Percentiles rank a stretch among this genome's conserved stretches.
Conservation (phyloP, 2,797 vertebrate genomes). For the Selene dorsalis region DNA sequence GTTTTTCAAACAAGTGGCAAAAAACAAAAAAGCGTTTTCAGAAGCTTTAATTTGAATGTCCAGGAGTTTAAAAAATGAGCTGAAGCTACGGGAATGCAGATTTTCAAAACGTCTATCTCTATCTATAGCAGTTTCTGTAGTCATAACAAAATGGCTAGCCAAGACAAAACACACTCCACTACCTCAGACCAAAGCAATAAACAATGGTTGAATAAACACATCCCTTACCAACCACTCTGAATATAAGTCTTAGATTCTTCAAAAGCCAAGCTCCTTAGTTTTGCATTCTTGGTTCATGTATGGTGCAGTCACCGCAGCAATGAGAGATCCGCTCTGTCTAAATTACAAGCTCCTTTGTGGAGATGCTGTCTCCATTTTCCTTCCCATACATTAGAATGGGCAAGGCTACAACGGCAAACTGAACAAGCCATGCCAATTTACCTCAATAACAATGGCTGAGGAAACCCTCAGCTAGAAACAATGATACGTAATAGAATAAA, state of each 20-base stretch:
- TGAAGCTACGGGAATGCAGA: constrained; percentile 53
- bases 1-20: constrained; percentile 64
- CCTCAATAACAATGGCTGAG: constrained; percentile 8
- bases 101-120: constrained; percentile 71
- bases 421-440: constrained; percentile 29
- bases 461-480: not conserved
- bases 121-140: constrained; percentile 81
- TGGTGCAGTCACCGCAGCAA: constrained; percentile 74
- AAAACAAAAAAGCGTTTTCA: constrained; percentile 26
- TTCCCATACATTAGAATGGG: constrained; percentile 74
- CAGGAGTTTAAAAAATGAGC: constrained; percentile 63
- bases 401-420: constrained; percentile 35
- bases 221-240: constrained; percentile 76
- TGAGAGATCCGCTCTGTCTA: constrained; percentile 76
- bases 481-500: constrained; percentile 13
- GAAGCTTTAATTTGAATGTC: constrained; percentile 74
- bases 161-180: constrained; percentile 83
- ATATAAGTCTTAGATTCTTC: constrained; percentile 76
- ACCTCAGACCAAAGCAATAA: constrained; percentile 82
- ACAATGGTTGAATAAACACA: constrained; percentile 83
- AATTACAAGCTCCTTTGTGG: constrained; percentile 81
- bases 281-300: constrained; percentile 79
- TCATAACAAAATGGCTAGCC: constrained; percentile 80
- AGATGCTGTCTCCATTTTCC: constrained; percentile 72
- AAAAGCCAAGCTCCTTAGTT: constrained; percentile 72